Base-by-base conservation (phyloP, 2,888 invertebrate genomes). In the Cosmia trapezina region DNA sequence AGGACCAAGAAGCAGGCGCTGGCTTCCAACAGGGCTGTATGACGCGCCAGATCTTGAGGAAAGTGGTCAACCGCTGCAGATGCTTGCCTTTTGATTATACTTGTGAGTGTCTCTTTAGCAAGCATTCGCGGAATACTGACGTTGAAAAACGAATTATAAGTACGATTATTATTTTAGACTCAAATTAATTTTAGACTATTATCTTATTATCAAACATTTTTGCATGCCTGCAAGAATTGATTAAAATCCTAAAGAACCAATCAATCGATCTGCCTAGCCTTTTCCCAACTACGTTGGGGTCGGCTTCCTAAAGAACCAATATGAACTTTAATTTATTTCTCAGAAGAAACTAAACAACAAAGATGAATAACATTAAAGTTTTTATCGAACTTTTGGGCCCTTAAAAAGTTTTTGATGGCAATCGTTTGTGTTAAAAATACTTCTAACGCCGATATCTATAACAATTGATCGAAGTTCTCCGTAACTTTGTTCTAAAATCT, bases 61-160 rank as follows among this genome's bases (percentile, higher is more conserved):
- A 86, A 81, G 91, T 93, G 0, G 92, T 91, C 0, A 84, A 87
- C 0, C 78, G 82, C 17, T 95, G 95, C 76, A 88, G 88, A 49
- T 95, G 95, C 77, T 61, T 95, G 57, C 95, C 95, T 0, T 95
- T 93, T 74, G 85, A 90, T 47, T 92, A 89, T 60, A 87, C 87
- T 22, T 86, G 95, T 95, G 81, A 90, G 89, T 63, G 2, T 37
- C 14, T 33, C 14, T 33, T 63, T n/a, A n/a, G n/a, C n/a, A n/a
- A n/a, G n/a, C n/a, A n/a, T n/a, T n/a, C n/a, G n/a, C n/a, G n/a
- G n/a, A n/a, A n/a, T n/a, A n/a, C n/a, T n/a, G n/a, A n/a, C n/a
- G n/a, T n/a, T 54, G 14, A 54, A 3, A 28, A 64, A n/a, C 2
- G 2, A 47, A 7, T 17, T 47, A 47, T 47, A 6, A 2, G 11